Base-by-base conservation (phyloP, 2,113 vertebrate species). In the Pachypanchax playfairii region DNA sequence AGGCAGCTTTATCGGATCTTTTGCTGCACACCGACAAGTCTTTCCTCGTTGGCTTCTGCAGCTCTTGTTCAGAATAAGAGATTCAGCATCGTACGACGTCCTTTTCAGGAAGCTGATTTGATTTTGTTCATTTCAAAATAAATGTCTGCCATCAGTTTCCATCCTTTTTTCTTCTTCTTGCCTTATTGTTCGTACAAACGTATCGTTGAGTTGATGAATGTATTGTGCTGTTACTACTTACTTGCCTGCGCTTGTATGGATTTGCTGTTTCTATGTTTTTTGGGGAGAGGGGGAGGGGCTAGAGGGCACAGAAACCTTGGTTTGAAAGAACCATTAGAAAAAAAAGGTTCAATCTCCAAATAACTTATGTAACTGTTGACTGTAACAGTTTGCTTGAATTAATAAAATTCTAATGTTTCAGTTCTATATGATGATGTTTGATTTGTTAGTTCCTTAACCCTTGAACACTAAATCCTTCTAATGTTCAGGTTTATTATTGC, bases 351-450 rank as follows among this genome's bases (percentile, higher is more conserved):
- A 92, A 91, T 93, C 92, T 90, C 86, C 84, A 89, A 96, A 94
- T 98, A 96, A 97, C 90, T 95, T 97, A 96, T 96, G 92, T 94
- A 95, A 95, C 95, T 96, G 94, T 96, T 97, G 90, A 89, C 91
- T 94, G 92, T 95, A 95, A 96, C 94, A 95, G 94, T 96, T 95
- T 92, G 91, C 91, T 90, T 91, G 94, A 92, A 95, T 96, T 94
- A 98, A 98, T 98, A 98, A 99, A 88, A 98, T 77, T 85, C 89
- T 91, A 90, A 92, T 87, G 87, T 91, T 91, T 80, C 79, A 80
- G 58, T 62, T 55, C 53, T 20, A 67, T 43, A 36, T 48, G 31
- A 26, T n/a, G n/a, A n/a, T n/a, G n/a, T n/a, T n/a, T n/a, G n/a
- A n/a, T n/a, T n/a, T n/a, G n/a, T n/a, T n/a, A n/a, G n/a, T n/a